A percentile compares a stretch with the other conserved stretches of the same genome.
These are phyloP conservation scores for Rhinophrynus dorsalis DNA, from an alignment of 2,797 vertebrate genomes.

Conservation along the genomic window DNA sequence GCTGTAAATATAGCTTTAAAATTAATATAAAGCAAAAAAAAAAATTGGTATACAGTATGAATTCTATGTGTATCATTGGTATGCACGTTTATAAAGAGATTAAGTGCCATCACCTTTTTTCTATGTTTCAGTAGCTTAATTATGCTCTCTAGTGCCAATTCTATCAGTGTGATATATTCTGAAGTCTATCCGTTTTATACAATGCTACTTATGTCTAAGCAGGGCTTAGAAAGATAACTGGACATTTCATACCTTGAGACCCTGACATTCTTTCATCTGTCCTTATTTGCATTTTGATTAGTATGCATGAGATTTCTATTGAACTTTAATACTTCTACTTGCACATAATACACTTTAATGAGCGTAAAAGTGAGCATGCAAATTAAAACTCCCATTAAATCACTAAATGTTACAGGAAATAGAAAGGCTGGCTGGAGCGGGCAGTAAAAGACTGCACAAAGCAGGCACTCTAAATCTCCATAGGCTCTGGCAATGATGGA, in stretches of 20 bases:
- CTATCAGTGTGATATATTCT: conserved; percentile 44
- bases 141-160: conserved; percentile 52
- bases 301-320: conserved; percentile 85
- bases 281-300: conserved; percentile 85
- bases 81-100: no score
- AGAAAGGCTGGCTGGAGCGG: conserved; percentile 49
- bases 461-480: conserved; percentile 50
- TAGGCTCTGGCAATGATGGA: conserved; percentile 51
- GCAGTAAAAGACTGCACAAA: conserved; percentile 54
- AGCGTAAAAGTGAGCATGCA: conserved; percentile 80
- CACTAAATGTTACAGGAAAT: conserved; percentile 72
- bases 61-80: no score
- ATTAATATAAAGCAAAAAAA: no score
- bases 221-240: conserved; percentile 57
- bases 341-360: conserved; percentile 82
- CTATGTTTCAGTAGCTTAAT: conserved; percentile 53
- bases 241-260: conserved; percentile 70
- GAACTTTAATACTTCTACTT: conserved; percentile 86
- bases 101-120: conserved; percentile 7
- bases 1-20: no score
- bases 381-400: conserved; percentile 88
- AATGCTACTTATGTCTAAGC: conserved; percentile 50
- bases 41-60: no score
- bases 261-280: conserved; percentile 70
- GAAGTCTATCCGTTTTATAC: no score